phyloP scores from a whole-genome alignment of 1,140 invertebrate genomes.

The Drosophila murphyi region DNA sequence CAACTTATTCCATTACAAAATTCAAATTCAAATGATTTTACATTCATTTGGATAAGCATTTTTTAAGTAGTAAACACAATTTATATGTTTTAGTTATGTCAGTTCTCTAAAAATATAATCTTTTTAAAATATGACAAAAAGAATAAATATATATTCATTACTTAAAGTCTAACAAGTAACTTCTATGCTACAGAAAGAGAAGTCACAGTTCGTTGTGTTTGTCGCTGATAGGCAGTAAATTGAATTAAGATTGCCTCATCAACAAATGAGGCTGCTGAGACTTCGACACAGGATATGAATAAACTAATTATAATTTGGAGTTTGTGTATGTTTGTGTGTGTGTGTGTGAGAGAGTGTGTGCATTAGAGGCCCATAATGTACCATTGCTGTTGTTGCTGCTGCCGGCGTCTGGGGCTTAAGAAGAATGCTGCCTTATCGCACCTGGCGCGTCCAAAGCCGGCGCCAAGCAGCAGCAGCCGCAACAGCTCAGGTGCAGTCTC shows the following conservation, averaged over 20 bases:
- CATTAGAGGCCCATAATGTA: constrained; percentile 55
- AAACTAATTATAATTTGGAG: constrained; percentile 79
- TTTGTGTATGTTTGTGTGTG: constrained; percentile 22
- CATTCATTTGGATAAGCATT: no score
- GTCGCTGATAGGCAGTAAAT: constrained; percentile 65
- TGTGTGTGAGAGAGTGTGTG: constrained; percentile 25
- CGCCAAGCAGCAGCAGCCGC: constrained; percentile 46
- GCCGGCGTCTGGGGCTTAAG: constrained; percentile 52
- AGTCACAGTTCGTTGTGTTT: constrained; percentile 32
- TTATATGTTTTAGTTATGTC: no score
- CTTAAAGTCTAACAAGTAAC: no score
- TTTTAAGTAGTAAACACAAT: no score
- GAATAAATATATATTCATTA: neutral
- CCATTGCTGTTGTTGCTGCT: constrained; percentile 3
- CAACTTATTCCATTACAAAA: no score
- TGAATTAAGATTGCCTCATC: constrained; percentile 82
- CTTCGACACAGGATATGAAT: constrained; percentile 81
- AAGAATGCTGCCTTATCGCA: constrained; percentile 79
- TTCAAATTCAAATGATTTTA: no score
- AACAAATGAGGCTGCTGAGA: constrained; percentile 73
- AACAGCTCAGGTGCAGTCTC: constrained; percentile 48
- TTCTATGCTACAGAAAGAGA: constrained; percentile 29
- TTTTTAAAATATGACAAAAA: neutral
- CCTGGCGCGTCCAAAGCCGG: constrained; percentile 69
- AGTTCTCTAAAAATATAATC: no score